These are phyloP conservation scores for Benitochromis conjunctus DNA, from an alignment of 2,113 vertebrate genomes.

Conservation along the genomic window DNA sequence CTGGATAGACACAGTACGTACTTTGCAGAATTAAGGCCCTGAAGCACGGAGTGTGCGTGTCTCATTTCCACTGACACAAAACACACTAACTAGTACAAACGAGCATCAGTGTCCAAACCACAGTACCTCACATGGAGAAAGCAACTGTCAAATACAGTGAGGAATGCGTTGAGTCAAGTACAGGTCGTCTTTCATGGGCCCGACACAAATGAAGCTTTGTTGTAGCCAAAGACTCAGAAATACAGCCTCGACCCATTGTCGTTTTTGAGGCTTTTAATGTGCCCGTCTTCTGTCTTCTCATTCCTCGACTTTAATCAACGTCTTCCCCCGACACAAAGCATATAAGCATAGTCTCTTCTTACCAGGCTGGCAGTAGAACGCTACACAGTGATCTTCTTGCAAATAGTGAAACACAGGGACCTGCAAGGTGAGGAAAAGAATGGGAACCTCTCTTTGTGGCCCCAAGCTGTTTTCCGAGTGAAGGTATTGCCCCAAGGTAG, in stretches of 20 bases:
- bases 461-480: slow-evolving; percentile 1
- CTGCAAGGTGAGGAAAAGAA: not conserved
- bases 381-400: not conserved
- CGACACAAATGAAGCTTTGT: slow-evolving; percentile 41
- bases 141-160: slow-evolving; percentile 18
- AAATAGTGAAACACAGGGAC: not conserved
- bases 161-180: slow-evolving; percentile 26
- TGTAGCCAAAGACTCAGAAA: not conserved
- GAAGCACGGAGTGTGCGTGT: not conserved
- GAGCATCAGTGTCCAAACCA: slow-evolving; percentile 13
- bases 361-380: not conserved
- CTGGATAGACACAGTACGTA: not conserved
- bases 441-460: not conserved
- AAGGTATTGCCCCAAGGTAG: not conserved
- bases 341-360: not conserved
- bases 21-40: not conserved
- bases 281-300: not conserved
- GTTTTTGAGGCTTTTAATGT: slow-evolving; percentile 25
- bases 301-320: not conserved
- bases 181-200: slow-evolving; percentile 19
- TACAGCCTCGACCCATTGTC: not conserved
- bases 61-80: not conserved
- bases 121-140: slow-evolving; percentile 24
- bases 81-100: not conserved
- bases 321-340: slow-evolving; percentile 2